Base-by-base conservation (phyloP, 2,888 invertebrate species). In the Ichneumon xanthorius region DNA sequence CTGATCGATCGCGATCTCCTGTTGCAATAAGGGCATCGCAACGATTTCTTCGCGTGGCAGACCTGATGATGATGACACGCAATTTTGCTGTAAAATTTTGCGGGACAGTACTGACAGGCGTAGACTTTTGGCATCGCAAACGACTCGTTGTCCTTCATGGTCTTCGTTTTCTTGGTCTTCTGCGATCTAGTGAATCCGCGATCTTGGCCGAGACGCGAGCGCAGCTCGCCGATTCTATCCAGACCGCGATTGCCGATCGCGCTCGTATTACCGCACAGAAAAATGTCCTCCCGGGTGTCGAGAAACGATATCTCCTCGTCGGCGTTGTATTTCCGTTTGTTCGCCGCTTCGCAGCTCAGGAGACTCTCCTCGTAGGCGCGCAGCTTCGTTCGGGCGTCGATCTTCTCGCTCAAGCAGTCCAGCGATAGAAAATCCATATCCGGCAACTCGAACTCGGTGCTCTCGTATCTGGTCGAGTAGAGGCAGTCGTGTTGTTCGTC, bases 51-150 rank as follows among this genome's bases (percentile, higher is more conserved):
- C 7, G 68, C 53, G 40, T 86, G 84, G n/a, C 63, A 63, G n/a
- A 86, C 76, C 11, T 84, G 80, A 73, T 86, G 86, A 61, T 67
- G 78, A 77, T 68, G 82, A 33, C 72, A 80, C 3, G 72, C 63
- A 9, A 76, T 40, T 37, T 71, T 48, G 33, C 55, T 80, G 65
- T 78, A 81, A 71, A 86, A 82, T 22, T 45, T 50, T 45, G 82
- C 68, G 4, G 53, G 19, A 22, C 86, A 86, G 61, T 80, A 85
- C 14, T 40, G 53, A 53, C 86, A 86, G 0, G 67, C 3, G 7
- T 80, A 82, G 2, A 45, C 33, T 14, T 37, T 72, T 1, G 86
- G 86, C 6, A n/a, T 63, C 7, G 71, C 14, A 53, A 81, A 84
- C 50, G 33, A 14, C 9, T 37, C 19, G 11, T 61, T 37, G 4